Base-by-base conservation (phyloP, 2,888 invertebrate species). In the Petrophora chlorosata region DNA sequence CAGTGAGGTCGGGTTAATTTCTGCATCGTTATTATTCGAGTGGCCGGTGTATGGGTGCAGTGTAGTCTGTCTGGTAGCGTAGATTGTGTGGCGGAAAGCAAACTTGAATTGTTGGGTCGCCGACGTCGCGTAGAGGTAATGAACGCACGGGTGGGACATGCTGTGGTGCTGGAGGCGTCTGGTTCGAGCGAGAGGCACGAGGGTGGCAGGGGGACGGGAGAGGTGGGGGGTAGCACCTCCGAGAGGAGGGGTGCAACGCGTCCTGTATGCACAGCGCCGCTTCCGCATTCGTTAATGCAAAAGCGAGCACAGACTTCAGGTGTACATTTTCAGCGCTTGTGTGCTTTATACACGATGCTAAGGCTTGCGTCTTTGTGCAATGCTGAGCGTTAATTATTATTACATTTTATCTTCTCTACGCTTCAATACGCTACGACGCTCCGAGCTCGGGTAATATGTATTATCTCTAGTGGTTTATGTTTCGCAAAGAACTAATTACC, bases 221-320 rank as follows among this genome's bases (percentile, higher is more conserved):
- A n/a, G 63, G 53, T 57, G 59, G 61, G 55, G 48, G 52, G 52
- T 60, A 55, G 55, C 60, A 53, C 51, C 65, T 61, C 62, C 62
- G 59, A 58, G 66, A 61, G 46, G 66, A 60, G 68, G 70, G 79
- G 76, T 78, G 82, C 80, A 81, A 69, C 80, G 79, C 82, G 86
- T 85, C 85, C 83, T 89, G 87, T 88, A 85, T 89, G 89, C 89
- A 88, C 82, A 88, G 82, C 83, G 82, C 84, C 78, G 87, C 87
- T 89, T 89, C 89, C 90, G 89, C 89, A 89, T 88, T 89, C 87
- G 90, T 90, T 89, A 89, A 88, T 87, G 89, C 88, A 89, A 89
- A 89, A 87, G 88, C 89, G 83, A 77, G 85, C 79, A 79, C 82
- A 85, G 85, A 84, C 87, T 88, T 86, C 88, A 89, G 89, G 89